These are phyloP conservation scores for Amphipyra tragopoginis DNA, from an alignment of 2,888 invertebrate genomes.

Conservation along the genomic window DNA sequence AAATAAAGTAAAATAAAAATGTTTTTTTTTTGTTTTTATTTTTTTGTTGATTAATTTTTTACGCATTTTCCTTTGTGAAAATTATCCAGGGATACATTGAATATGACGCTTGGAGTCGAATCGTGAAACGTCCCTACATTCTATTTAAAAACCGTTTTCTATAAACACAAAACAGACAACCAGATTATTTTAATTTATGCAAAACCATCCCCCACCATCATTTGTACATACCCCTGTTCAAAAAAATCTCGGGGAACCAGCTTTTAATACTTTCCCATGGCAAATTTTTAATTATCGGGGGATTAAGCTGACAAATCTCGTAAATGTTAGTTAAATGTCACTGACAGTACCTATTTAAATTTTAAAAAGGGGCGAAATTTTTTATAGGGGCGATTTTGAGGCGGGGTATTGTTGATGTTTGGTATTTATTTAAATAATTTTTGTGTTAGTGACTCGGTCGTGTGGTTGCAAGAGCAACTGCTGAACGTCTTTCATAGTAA, in stretches of 20 bases:
- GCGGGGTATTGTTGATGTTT: background rate
- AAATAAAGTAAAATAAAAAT: no score
- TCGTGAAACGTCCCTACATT: no score
- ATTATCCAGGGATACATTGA: no score
- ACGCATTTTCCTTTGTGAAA: no score
- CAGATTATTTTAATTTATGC: constrained; percentile 37
- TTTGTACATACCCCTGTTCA: constrained; percentile 6
- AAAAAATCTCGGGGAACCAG: constrained; percentile 42
- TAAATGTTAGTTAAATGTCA: constrained; percentile 37
- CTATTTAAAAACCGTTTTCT: background rate
- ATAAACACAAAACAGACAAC: constrained; percentile 2
- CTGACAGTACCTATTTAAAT: constrained; percentile 14
- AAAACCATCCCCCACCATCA: constrained; percentile 19
- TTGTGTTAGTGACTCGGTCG: background rate
- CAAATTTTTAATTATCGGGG: constrained; percentile 43
- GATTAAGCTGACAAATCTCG: constrained; percentile 45
- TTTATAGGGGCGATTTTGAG: constrained; percentile 9
- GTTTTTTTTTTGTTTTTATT: no score
- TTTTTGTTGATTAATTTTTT: no score
- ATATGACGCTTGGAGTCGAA: no score
- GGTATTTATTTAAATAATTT: background rate
- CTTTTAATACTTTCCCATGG: constrained; percentile 45
- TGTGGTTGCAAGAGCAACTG: no score
- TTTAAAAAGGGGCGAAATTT: background rate
- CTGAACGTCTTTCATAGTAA: no score